Evolutionary conservation across 2,797 vertebrate species (phyloP).

Genomic region (Cygnus olor): DNA sequence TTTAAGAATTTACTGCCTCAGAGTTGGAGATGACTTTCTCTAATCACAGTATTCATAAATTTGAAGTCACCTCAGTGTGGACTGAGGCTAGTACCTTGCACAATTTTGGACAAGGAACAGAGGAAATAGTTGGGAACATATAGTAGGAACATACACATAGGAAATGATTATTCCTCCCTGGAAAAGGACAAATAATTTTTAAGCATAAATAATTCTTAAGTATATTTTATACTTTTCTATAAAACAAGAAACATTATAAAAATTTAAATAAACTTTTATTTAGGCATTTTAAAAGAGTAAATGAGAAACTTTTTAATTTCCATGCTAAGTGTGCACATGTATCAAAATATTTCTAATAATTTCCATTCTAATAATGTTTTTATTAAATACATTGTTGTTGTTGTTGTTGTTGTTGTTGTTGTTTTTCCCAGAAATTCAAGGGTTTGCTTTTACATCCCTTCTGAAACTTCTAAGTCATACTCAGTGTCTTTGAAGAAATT

Average conservation of each 20-base stretch:
- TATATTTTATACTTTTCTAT: neutral
- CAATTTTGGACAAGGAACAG: neutral
- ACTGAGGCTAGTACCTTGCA: neutral
- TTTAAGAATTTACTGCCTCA: neutral
- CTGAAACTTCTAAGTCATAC: accelerated
- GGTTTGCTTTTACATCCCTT: neutral
- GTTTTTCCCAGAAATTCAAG: no score
- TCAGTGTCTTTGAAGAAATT: neutral
- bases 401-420: no score
- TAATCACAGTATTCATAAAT: neutral
- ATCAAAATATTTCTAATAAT: neutral
- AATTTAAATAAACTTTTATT: no score
- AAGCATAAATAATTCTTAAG: neutral
- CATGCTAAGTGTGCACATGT: neutral
- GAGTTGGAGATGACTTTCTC: neutral
- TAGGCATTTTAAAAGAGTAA: neutral
- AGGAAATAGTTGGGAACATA: neutral
- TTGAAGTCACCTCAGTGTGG: neutral
- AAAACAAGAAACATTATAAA: neutral
- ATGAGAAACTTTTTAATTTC: neutral
- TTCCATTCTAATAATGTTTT: neutral
- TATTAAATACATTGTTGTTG: neutral
- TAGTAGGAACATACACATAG: neutral
- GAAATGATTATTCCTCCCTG: neutral
- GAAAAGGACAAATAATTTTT: neutral